Evolutionary conservation across 2,888 invertebrate species (phyloP), one percentile per base, ranked within the genome.

Genomic region (Notocelia uddmanniana): DNA sequence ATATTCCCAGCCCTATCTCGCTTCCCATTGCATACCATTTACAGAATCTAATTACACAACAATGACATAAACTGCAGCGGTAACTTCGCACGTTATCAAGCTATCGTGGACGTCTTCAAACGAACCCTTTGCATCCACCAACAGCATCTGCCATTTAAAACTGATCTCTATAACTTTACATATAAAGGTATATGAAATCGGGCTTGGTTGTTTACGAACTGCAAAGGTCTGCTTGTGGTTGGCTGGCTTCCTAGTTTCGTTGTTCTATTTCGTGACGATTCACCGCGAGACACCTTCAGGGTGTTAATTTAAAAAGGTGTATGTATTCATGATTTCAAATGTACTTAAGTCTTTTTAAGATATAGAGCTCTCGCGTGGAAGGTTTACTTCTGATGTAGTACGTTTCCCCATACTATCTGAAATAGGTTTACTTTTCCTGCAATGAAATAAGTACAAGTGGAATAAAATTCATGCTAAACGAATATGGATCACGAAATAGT

Each of bases 241-340:
- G 64, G 48, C 64, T 72, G 74, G 76, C 80, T 88, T 89, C 87
- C 88, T 84, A 74, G 80, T 84, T 84, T 80, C 78, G 83, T 87
- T 88, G 88, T 84, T 83, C 79, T 77, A 84, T 79, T 79, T 86
- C 86, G 88, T 87, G 88, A 88, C 81, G 77, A 68, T n/a, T 74
- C 76, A 76, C 76, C 87, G 88, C 88, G 86, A 84, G 77, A 64
- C 64, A 76, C 77, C 78, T 79, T 79, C 81, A 78, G 77, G 52
- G 64, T 10, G 11, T 37, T 64, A 37, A 54, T 23, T 54, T 54
- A 54, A 37, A 64, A 54, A 11, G 64, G 8, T 31, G 52, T 63
- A 63, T 52, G 52, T 64, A 15, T 52, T n/a, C 21, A 34, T 31
- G 13, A 52, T 15, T 10, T 2, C 0, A 31, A 31, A 13, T 50